Percentiles rank a stretch among this genome's conserved stretches.
Conservation (phyloP, 2,113 vertebrate species). For the Vicugna pacos region DNA sequence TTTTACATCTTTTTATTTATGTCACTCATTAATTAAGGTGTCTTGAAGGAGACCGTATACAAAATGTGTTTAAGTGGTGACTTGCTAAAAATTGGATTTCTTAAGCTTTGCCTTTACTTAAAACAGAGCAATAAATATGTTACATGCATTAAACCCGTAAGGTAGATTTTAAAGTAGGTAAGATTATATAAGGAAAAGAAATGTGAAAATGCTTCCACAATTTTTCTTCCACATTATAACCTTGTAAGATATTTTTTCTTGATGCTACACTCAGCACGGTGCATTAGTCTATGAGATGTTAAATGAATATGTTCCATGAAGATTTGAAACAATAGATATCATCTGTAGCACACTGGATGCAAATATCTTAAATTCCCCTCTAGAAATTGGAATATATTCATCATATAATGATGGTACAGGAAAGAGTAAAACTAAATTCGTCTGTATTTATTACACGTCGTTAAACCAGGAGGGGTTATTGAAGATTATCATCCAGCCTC, state of each 20-base stretch:
- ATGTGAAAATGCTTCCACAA: background rate
- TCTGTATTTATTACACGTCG: background rate
- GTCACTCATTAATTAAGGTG: background rate
- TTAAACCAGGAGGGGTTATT: background rate
- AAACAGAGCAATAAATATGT: background rate
- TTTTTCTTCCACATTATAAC: background rate
- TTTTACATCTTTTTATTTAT: background rate
- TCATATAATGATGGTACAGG: background rate
- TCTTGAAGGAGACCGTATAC: background rate
- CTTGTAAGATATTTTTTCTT: slow-evolving; percentile 1
- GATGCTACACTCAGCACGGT: background rate
- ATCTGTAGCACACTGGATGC: background rate
- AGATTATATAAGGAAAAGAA: slow-evolving; percentile 6
- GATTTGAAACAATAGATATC: background rate
- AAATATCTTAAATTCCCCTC: background rate
- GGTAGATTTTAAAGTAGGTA: background rate
- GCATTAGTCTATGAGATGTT: background rate
- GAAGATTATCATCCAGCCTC: background rate
- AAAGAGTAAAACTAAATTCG: background rate
- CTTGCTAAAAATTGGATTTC: background rate
- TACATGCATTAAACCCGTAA: slow-evolving; percentile 36
- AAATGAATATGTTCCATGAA: slow-evolving; percentile 12
- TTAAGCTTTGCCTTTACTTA: slow-evolving; percentile 10
- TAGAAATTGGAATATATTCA: background rate
- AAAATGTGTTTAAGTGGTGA: background rate